phyloP scores from a whole-genome alignment of 2,888 invertebrate species.

The Drosophila longiperda region DNA sequence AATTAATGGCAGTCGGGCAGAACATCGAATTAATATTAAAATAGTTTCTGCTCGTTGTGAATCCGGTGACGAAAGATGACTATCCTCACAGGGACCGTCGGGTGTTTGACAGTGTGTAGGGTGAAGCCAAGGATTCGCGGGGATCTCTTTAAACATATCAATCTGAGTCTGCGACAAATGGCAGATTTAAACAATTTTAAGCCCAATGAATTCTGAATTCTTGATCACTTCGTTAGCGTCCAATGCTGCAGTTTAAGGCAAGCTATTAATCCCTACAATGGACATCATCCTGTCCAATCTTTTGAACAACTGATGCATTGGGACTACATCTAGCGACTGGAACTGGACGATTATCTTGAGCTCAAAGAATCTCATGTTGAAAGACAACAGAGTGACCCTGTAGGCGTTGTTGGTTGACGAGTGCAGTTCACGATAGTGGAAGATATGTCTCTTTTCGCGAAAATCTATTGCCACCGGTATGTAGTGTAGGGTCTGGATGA shows the following conservation, averaged over 20 bases:
- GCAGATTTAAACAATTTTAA: too few species aligned
- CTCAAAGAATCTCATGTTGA: not conserved
- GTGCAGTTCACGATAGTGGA: not conserved
- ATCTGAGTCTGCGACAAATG: too few species aligned
- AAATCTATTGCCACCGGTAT: not conserved
- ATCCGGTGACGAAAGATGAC: too few species aligned
- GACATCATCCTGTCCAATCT: not conserved
- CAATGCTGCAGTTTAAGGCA: too few species aligned
- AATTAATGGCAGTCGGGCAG: too few species aligned
- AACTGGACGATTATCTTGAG: not conserved
- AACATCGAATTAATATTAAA: too few species aligned
- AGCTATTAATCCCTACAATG: not conserved
- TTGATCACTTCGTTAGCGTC: too few species aligned
- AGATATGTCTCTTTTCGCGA: not conserved
- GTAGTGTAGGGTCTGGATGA: not conserved
- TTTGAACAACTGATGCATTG: not conserved
- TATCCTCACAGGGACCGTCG: too few species aligned
- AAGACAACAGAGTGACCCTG: not conserved
- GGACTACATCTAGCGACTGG: not conserved
- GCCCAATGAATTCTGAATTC: too few species aligned
- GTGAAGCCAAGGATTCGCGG: too few species aligned
- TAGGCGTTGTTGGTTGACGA: not conserved
- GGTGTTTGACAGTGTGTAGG: too few species aligned
- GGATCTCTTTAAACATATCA: too few species aligned
- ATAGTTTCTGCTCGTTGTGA: not conserved